These are phyloP conservation scores for Eupristina koningsbergeri DNA, from an alignment of 1,140 invertebrate genomes.

Conservation along the genomic window DNA sequence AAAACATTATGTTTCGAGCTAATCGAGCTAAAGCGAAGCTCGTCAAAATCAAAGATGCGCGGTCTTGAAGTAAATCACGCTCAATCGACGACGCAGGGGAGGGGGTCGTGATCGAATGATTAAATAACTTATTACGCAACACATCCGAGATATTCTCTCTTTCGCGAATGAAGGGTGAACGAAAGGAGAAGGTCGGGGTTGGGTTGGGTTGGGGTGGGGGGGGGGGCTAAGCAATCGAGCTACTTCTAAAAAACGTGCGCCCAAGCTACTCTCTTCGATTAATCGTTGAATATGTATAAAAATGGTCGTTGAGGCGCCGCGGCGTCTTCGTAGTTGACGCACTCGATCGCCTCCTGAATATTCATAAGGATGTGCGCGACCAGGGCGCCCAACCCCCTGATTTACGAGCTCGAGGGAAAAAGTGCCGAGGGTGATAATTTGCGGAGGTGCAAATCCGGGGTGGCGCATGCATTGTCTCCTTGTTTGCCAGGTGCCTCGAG, in stretches of 20 bases:
- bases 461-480: constrained; percentile 68
- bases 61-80: no score
- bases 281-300: constrained; percentile 45
- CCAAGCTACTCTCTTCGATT: constrained; percentile 30
- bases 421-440: constrained; percentile 66
- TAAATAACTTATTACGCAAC: no score
- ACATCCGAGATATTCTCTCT: neutral
- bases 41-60: no score
- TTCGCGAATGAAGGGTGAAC: neutral
- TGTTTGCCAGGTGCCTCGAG: constrained; percentile 74
- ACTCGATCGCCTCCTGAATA: constrained; percentile 22
- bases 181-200: neutral
- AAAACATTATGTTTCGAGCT: no score
- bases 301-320: neutral
- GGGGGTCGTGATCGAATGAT: no score
- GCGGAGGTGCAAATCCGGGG: constrained; percentile 63
- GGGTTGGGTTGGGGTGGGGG: no score
- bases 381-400: constrained; percentile 13
- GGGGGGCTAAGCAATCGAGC: neutral
- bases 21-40: no score
- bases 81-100: no score
- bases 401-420: constrained; percentile 27
- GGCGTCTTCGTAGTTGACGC: neutral
- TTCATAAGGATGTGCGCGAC: constrained; percentile 22
- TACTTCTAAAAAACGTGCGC: neutral